A percentile compares a stretch with the other conserved stretches of the same genome.
phyloP scores from a whole-genome alignment of 64 coral and sea anemone genomes.

The Orbicella faveolata region DNA sequence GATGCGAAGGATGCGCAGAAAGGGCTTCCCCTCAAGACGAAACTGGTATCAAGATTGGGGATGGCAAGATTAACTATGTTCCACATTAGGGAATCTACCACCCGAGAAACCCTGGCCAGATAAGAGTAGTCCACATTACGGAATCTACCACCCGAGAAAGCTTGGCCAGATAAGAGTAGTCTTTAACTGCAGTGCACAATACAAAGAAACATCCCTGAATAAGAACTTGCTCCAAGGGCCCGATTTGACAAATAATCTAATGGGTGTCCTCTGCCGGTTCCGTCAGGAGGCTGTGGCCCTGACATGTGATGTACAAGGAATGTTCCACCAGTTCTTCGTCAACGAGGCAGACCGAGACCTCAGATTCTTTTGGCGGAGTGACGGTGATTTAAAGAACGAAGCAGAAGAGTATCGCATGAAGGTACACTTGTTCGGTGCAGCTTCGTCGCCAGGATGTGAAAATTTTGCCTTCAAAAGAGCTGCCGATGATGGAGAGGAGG shows the following conservation, averaged over 20 bases:
- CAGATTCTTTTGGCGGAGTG: constrained; percentile 32
- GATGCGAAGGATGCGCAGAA: not conserved
- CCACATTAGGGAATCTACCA: constrained; percentile 18
- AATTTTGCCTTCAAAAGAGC: constrained; percentile 25
- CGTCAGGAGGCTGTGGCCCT: constrained; percentile 22
- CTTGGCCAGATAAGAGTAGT: too few species aligned
- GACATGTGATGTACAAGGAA: constrained; percentile 29
- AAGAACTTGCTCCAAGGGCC: constrained; percentile 31
- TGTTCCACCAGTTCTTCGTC: constrained; percentile 52
- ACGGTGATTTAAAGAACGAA: not conserved
- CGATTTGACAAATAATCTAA: constrained; percentile 21
- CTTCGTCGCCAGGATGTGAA: constrained; percentile 5
- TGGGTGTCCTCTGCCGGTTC: constrained; percentile 8
- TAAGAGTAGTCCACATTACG: not conserved
- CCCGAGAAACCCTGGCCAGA: not conserved
- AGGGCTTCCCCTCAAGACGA: not conserved
- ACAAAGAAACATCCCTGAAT: constrained; percentile 21
- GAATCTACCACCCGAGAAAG: constrained; percentile 18
- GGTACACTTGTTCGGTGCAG: constrained; percentile 19
- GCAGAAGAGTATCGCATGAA: constrained; percentile 39
- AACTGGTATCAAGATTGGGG: not conserved
- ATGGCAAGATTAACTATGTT: constrained; percentile 17
- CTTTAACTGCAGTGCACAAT: constrained; percentile 26
- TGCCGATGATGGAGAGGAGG: constrained; percentile 18
- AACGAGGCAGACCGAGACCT: constrained; percentile 35